Conservation (phyloP, 2,113 vertebrate species). For the Eolophus roseicapilla region DNA sequence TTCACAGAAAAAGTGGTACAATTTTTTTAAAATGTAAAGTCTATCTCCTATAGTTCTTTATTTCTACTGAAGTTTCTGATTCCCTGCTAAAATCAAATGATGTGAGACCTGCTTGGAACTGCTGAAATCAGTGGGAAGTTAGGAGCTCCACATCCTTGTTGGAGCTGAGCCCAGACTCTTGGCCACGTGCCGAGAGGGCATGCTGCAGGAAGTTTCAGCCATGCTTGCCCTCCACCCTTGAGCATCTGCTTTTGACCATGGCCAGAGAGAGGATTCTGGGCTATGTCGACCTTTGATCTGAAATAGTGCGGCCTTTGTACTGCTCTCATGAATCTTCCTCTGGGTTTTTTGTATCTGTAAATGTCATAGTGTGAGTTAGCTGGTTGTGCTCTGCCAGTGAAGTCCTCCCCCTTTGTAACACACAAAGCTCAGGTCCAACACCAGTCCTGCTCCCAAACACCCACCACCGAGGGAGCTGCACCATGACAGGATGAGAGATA, state of each 20-base stretch:
- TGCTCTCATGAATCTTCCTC: not conserved
- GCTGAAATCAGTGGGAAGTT: not conserved
- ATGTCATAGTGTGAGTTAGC: not conserved
- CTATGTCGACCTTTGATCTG: not conserved
- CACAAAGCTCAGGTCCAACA: not conserved
- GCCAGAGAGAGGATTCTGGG: not conserved
- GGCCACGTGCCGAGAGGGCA: not conserved
- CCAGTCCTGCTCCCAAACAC: not conserved
- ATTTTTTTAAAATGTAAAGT: not conserved
- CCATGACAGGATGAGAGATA: not conserved
- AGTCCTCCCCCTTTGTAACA: not conserved
- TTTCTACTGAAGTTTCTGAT: constrained; percentile 14
- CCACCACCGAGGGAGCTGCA: not conserved
- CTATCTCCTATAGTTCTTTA: not conserved
- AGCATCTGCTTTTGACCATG: not conserved
- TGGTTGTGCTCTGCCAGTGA: not conserved
- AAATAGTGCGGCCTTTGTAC: not conserved
- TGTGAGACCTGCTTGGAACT: not conserved
- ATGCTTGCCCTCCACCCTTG: not conserved
- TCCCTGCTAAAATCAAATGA: not conserved
- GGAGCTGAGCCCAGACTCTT: constrained; percentile 9
- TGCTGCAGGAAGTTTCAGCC: not conserved
- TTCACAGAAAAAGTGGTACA: not conserved
- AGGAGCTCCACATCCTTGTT: not conserved
- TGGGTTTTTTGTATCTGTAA: not conserved